A percentile compares a stretch with the other conserved stretches of the same genome.
Evolutionary conservation across 2,888 invertebrate genomes (phyloP).

Genomic region (Aphodius granarius): DNA sequence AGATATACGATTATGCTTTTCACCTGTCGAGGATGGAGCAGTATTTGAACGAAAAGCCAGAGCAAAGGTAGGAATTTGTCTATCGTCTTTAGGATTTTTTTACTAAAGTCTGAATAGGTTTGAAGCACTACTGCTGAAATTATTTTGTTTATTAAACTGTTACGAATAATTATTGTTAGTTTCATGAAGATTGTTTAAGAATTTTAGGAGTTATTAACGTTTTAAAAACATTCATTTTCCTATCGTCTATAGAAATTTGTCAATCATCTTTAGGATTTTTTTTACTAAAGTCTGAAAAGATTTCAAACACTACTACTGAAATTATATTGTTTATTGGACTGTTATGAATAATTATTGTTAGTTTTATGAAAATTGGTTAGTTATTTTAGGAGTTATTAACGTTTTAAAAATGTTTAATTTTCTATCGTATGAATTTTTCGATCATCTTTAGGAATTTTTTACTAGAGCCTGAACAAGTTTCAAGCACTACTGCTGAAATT

Average conservation of each 20-base stretch:
- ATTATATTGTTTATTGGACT: no score
- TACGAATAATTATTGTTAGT: background rate
- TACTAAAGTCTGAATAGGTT: background rate
- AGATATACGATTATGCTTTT: conserved; percentile 73
- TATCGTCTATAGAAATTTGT: no score
- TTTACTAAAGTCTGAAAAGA: no score
- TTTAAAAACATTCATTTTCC: no score
- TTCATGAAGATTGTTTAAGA: no score
- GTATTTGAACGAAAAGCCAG: conserved; percentile 56
- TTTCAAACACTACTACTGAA: no score
- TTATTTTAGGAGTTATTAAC: no score
- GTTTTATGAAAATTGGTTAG: no score
- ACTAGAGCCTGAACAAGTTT: background rate
- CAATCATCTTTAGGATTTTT: no score
- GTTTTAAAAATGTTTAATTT: no score
- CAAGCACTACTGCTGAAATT: background rate
- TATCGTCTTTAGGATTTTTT: background rate
- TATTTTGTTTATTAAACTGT: background rate
- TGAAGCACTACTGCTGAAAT: background rate
- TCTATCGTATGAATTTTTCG: conserved; percentile 22
- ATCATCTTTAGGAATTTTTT: background rate
- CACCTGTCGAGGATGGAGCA: conserved; percentile 71
- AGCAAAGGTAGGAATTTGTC: conserved; percentile 48
- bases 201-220: no score
- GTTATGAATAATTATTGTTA: no score